Conservation (phyloP, 2,797 vertebrate species). For the Myotis daubentonii region DNA sequence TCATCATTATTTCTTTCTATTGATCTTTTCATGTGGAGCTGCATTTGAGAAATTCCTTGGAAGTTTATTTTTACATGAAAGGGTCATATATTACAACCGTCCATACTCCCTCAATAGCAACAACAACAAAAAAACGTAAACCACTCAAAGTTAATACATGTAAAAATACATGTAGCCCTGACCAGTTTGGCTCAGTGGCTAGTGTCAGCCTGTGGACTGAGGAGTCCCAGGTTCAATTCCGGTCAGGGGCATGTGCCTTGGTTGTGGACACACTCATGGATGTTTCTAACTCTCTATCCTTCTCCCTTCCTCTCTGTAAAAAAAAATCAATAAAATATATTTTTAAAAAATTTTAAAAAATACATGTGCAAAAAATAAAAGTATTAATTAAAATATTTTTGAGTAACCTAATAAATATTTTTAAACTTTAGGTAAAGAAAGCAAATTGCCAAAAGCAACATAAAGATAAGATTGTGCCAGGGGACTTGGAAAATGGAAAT, state of each 20-base stretch:
- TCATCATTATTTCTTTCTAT: conserved; percentile 13
- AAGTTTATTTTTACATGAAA: conserved; percentile 50
- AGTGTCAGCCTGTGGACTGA: too few relatives aligned
- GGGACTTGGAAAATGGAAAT: neutral
- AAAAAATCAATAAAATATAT: too few relatives aligned
- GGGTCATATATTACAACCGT: neutral
- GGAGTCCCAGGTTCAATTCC: too few relatives aligned
- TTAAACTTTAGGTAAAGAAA: conserved; percentile 16
- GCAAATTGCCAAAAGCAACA: neutral
- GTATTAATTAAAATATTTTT: conserved; percentile 31
- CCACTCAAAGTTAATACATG: neutral
- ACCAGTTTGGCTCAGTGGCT: too few relatives aligned
- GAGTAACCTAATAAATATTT: neutral
- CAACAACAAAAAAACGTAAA: neutral
- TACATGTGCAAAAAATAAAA: neutral
- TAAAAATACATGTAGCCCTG: neutral
- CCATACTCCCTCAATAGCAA: neutral
- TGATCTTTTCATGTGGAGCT: conserved; percentile 3
- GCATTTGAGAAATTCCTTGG: conserved; percentile 41
- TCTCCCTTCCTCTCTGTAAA: too few relatives aligned
- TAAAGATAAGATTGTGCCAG: neutral
- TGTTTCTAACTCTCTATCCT: too few relatives aligned
- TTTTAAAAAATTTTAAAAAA: neutral
- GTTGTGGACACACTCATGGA: too few relatives aligned
- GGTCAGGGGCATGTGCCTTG: too few relatives aligned